These are phyloP conservation scores for Saguinus imperator DNA, from an alignment of 2,113 vertebrate genomes.

Conservation along the genomic window DNA sequence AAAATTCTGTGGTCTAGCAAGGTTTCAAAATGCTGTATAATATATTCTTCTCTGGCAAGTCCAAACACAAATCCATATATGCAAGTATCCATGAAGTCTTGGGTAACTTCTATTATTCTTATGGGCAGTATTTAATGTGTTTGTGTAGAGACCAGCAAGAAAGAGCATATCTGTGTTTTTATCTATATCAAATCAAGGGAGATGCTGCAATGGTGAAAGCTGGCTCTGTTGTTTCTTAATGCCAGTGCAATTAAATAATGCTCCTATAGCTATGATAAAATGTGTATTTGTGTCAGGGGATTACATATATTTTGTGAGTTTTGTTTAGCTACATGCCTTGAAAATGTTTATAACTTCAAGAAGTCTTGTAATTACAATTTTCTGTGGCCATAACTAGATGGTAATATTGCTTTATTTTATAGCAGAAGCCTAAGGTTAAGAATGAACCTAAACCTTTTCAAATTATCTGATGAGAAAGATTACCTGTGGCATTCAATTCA, in stretches of 20 bases:
- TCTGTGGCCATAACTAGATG: slow-evolving; percentile 23
- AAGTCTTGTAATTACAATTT: slow-evolving; percentile 25
- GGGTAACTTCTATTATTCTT: neutral
- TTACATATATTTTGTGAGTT: neutral
- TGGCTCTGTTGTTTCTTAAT: neutral
- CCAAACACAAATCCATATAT: neutral
- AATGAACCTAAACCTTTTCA: neutral
- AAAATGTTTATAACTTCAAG: slow-evolving; percentile 1
- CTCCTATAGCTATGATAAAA: slow-evolving; percentile 1
- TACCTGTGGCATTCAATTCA: neutral
- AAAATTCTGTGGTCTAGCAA: slow-evolving; percentile 1
- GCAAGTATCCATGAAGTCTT: neutral
- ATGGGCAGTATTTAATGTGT: neutral
- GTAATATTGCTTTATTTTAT: slow-evolving; percentile 33
- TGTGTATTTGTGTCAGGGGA: neutral
- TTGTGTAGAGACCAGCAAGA: neutral
- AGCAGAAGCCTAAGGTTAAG: slow-evolving; percentile 1
- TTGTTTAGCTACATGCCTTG: neutral
- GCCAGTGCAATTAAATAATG: neutral
- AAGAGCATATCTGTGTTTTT: neutral
- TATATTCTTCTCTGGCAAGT: neutral
- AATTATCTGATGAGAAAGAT: slow-evolving; percentile 4
- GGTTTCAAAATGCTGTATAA: neutral
- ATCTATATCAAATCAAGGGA: neutral
- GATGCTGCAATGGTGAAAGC: neutral